Evolutionary conservation across 92 coral and sea anemone genomes (phyloP), one percentile per base, ranked within the genome.

Genomic region (Ricordea florida): DNA sequence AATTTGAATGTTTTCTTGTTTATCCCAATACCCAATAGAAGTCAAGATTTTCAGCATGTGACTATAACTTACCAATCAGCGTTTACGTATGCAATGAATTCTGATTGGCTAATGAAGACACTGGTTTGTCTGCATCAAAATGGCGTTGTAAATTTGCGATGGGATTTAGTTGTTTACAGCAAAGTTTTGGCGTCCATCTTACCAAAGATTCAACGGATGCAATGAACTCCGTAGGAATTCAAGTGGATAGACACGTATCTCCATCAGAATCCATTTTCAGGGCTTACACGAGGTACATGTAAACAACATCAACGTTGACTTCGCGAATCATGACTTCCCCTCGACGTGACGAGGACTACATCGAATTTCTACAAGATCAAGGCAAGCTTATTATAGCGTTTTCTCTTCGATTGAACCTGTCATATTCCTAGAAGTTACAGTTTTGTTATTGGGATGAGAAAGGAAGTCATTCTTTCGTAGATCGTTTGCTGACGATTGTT

Each of bases 301-400:
- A 11, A 3, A 5, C 65, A 53, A 53, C 77, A 51, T 69, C 55
- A 63, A 37, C 76, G 35, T 69, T 24, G 21, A 8, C 14, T 13
- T 16, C 26, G 46, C 16, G n/a, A n/a, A n/a, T n/a, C 21, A 70
- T 70, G 77, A 70, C 29, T 70, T 70, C 64, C 1, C n/a, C 29
- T 53, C 21, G 27, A 27, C 77, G 71, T 33, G 84, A 89, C 30
- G 93, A 87, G 63, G 85, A 90, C 47, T 87, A 91, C 82, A 82
- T 80, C 79, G 83, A 91, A 76, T 87, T 91, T 85, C 82, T 91
- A 10, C 93, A 91, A 86, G 92, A 91, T 49, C 97, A 91, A 91
- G 97, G 97, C 80, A 63, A 21, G 50, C 20, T 26, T 9, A 10
- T 26, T 16, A 10, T 25, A 21, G 14, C 20, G 27, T 61, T 21